Evolutionary conservation across 2,797 vertebrate species (phyloP), one percentile per base, ranked within the genome.

Genomic region (Macrochelys suwanniensis): DNA sequence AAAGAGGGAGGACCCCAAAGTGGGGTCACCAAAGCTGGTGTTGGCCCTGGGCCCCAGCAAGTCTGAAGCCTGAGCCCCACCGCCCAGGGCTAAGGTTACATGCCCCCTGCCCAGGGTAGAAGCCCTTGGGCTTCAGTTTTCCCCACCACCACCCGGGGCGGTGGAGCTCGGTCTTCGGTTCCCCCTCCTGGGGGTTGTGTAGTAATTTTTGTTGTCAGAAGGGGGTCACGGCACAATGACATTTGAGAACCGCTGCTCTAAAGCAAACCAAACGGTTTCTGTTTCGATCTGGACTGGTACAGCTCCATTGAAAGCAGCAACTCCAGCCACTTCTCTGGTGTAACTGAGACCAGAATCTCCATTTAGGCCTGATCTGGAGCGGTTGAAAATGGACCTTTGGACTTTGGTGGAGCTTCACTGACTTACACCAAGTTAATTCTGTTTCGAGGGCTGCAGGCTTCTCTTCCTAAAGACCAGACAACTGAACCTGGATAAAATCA

Each of bases 401-500:
- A 6, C 1, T 0, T 7, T 42, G 56, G n/a, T 19, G 16, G 47
- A 10, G 28, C 76, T 78, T 21, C 47, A 19, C 16, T 3, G 17
- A 19, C 28, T 21, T 77, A 13, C n/a, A 47, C 59, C 90, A 84
- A 89, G 7, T 88, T 89, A 87, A 33, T 77, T 33, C 47, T 59
- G 79, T 80, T 88, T 59, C n/a, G 76, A 88, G 77, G 3, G 88
- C 84, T 33, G 1, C 0, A 0, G 0, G 0, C 50, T 49, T 80
- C 89, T 84, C 88, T 89, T 85, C 0, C n/a, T 3, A 80, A 57
- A 89, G 94, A 97, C 94, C 94, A 97, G 97, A 97, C 95, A 97
- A 95, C 90, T 83, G 89, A 96, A 97, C 96, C 96, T 97, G 97
- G 97, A 95, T 95, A 97, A 96, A 97, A 97, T 97, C 97, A 96